Conservation (phyloP, 2,113 vertebrate species). For the Romanogobio albipinnatus region DNA sequence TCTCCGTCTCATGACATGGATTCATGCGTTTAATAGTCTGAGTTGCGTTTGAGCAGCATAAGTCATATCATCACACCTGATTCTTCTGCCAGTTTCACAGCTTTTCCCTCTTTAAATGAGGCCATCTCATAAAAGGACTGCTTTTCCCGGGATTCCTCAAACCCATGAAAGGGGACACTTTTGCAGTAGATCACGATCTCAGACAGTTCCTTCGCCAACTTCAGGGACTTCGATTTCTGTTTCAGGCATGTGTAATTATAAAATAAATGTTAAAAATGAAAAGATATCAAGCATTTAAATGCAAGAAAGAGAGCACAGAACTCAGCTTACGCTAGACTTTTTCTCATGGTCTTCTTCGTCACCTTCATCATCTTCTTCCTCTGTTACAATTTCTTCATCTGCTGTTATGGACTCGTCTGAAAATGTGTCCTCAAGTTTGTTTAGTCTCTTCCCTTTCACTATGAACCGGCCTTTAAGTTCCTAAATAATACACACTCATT, state of each 20-base stretch:
- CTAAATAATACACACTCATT: slow-evolving; percentile 65
- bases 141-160: slow-evolving; percentile 73
- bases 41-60: not conserved
- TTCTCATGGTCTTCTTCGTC: slow-evolving; percentile 71
- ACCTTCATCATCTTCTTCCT: slow-evolving; percentile 89
- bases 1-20: not conserved
- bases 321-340: slow-evolving; percentile 53
- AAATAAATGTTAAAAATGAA: not conserved
- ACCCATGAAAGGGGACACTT: slow-evolving; percentile 88
- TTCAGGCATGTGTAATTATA: slow-evolving; percentile 14
- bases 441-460: slow-evolving; percentile 92
- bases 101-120: slow-evolving; percentile 87
- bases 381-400: slow-evolving; percentile 82
- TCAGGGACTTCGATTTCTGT: slow-evolving; percentile 80
- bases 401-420: slow-evolving; percentile 57
- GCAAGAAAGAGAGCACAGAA: not conserved
- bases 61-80: slow-evolving; percentile 74
- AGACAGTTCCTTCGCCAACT: slow-evolving; percentile 88
- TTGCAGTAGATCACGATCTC: slow-evolving; percentile 92
- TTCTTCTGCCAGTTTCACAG: slow-evolving; percentile 81
- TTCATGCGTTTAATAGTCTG: not conserved
- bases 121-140: slow-evolving; percentile 90
- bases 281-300: not conserved
- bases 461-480: slow-evolving; percentile 92
- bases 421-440: slow-evolving; percentile 78